phyloP scores from a whole-genome alignment of 2,888 invertebrate genomes.

The Pediacus dermestoides region DNA sequence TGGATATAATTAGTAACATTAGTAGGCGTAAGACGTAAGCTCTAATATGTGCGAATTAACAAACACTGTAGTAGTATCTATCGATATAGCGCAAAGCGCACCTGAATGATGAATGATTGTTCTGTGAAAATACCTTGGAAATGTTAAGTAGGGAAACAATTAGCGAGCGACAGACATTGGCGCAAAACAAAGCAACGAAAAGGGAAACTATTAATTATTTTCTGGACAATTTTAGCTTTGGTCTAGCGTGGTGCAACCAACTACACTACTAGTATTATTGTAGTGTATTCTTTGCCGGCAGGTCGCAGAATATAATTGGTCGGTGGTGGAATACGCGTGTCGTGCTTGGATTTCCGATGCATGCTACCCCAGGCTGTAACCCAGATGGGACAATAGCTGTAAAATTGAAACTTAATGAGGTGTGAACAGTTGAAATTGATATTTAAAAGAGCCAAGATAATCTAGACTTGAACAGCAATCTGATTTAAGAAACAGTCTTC shows the following conservation, averaged over 20 bases:
- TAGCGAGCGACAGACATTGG: constrained; percentile 4
- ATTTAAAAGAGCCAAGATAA: constrained; percentile 53
- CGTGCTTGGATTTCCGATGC: constrained; percentile 47
- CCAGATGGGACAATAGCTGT: constrained; percentile 53
- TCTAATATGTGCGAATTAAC: too few relatives aligned
- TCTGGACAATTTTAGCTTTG: constrained; percentile 3
- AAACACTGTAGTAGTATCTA: too few relatives aligned
- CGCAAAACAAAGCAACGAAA: constrained; percentile 2
- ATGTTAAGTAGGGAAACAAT: constrained; percentile 5
- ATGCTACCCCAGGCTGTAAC: constrained; percentile 49
- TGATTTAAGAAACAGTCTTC: constrained; percentile 51
- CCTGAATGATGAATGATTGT: constrained; percentile 5
- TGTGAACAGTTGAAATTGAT: constrained; percentile 53
- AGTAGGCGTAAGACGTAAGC: too few relatives aligned
- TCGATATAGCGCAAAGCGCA: too few relatives aligned
- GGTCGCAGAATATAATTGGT: constrained; percentile 29
- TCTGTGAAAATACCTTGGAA: background rate
- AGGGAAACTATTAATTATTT: constrained; percentile 5
- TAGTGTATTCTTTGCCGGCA: constrained; percentile 6
- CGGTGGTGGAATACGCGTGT: constrained; percentile 38
- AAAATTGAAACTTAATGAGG: constrained; percentile 54
- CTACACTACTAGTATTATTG: too few relatives aligned
- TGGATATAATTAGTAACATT: too few relatives aligned
- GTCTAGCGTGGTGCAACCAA: too few relatives aligned
- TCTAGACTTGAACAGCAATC: constrained; percentile 50